Evolutionary conservation across 2,113 vertebrate genomes (phyloP), one percentile per base, ranked within the genome.

Genomic region (Nibea coibor): DNA sequence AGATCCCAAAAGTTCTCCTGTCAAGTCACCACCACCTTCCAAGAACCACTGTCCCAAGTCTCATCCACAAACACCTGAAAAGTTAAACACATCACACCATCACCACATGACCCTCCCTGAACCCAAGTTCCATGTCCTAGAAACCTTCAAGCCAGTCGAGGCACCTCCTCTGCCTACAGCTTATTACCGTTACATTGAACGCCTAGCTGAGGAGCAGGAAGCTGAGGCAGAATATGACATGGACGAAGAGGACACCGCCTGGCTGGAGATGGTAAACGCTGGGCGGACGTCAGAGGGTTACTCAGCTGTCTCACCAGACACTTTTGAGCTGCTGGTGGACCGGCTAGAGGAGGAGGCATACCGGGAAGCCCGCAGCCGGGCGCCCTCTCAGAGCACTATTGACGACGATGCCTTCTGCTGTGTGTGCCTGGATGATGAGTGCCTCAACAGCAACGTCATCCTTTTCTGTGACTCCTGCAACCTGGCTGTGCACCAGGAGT

Each of bases 391-490:
- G 80, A 96, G 94, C 11, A 80, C 96, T 50, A 94, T 97, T 0
- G 98, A 99, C 1, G 98, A 99, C 59, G 97, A 99, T 1, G 98
- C 98, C 84, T 98, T 97, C 93, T 99, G 98, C 93, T 99, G 97
- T 0, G 97, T 99, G 80, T 99, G 98, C 93, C 95, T 99, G 92
- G 98, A 99, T 1, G 98, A 99, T 1, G 98, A 99, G 86, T 99
- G 98, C 88, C 97, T 99, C 87, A 99, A 99, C 82, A 99, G 98
- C 94, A 99, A 99, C 0, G 98, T 98, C 85, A 99, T 99, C 88
- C 95, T 99, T 15, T 99, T 99, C 92, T 99, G 98, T 67, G 98
- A 99, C 86, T 97, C 98, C 67, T 99, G 98, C 90, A 99, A 99
- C 87, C 93, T 99, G 92, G 98, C 98, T 0, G 98, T 99, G 58